phyloP scores from a whole-genome alignment of 2,797 vertebrate species.

The Myotis vivesi region DNA sequence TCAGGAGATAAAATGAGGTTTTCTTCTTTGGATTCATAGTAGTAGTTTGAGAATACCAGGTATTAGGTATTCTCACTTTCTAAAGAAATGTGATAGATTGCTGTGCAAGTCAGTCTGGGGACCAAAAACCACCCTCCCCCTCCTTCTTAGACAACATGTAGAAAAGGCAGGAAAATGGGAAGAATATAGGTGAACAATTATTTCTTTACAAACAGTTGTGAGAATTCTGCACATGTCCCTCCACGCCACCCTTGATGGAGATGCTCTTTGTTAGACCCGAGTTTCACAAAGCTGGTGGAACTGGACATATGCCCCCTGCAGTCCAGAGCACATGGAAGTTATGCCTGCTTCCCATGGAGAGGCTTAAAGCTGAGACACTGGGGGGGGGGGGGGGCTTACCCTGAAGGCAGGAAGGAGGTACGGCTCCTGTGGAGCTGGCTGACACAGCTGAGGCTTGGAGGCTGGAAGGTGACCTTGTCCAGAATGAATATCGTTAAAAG shows the following conservation, averaged over 20 bases:
- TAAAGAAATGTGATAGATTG: neutral
- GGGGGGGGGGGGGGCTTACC: too few relatives aligned
- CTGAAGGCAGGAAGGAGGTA: neutral
- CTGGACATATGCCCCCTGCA: too few relatives aligned
- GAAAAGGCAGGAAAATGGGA: neutral
- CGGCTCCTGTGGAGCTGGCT: accelerated
- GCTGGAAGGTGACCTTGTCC: neutral
- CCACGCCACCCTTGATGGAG: neutral
- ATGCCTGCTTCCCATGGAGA: neutral
- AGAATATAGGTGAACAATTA: neutral
- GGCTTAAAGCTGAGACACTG: neutral
- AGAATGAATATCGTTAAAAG: neutral
- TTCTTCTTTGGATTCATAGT: neutral
- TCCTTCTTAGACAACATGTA: too few relatives aligned
- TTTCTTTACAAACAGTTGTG: neutral
- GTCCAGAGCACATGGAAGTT: neutral
- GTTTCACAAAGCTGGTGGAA: neutral
- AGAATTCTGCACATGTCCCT: neutral
- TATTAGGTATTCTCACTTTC: neutral
- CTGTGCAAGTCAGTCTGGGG: neutral
- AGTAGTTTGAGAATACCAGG: neutral
- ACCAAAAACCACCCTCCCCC: neutral
- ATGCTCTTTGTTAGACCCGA: neutral
- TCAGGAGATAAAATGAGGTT: neutral
- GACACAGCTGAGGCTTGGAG: too few relatives aligned